A percentile compares a stretch with the other conserved stretches of the same genome.
Conservation (phyloP, 2,888 invertebrate species). For the Dorcus parallelipipedus region DNA sequence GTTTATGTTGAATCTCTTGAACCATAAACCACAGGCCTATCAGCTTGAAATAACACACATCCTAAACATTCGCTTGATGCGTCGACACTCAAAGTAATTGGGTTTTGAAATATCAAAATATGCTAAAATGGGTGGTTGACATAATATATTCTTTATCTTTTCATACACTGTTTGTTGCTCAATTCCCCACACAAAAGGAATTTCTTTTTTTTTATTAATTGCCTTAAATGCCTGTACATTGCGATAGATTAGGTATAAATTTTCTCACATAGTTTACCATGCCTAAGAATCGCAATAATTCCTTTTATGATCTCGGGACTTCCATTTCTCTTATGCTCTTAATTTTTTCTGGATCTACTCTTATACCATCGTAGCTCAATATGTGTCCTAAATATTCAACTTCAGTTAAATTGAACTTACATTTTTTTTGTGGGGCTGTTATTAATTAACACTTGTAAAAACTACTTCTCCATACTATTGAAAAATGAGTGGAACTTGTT, state of each 20-base stretch:
- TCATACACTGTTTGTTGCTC: not conserved
- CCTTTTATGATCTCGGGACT: conserved; percentile 3
- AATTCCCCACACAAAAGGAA: not conserved
- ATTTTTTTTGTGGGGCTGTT: too few species aligned
- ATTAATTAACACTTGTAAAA: too few species aligned
- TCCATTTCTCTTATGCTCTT: not conserved
- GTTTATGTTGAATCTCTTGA: not conserved
- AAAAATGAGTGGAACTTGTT: too few species aligned
- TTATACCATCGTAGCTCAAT: not conserved
- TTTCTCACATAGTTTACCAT: conserved; percentile 17
- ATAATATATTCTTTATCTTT: not conserved
- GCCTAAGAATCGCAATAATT: conserved; percentile 16
- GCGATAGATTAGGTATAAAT: conserved; percentile 17
- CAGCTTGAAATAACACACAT: not conserved
- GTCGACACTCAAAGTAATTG: not conserved
- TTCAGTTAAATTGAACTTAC: conserved; percentile 15
- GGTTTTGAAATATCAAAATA: not conserved
- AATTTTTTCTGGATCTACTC: too few species aligned
- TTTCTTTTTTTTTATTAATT: not conserved
- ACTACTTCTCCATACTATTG: too few species aligned
- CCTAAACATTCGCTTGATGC: not conserved
- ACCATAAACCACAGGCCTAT: not conserved
- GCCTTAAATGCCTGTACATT: conserved; percentile 6
- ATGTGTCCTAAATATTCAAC: conserved; percentile 10
- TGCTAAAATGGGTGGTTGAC: not conserved